These are phyloP conservation scores for Macrobrachium rosenbergii DNA, from an alignment of 1,140 invertebrate species.

Conservation along the genomic window DNA sequence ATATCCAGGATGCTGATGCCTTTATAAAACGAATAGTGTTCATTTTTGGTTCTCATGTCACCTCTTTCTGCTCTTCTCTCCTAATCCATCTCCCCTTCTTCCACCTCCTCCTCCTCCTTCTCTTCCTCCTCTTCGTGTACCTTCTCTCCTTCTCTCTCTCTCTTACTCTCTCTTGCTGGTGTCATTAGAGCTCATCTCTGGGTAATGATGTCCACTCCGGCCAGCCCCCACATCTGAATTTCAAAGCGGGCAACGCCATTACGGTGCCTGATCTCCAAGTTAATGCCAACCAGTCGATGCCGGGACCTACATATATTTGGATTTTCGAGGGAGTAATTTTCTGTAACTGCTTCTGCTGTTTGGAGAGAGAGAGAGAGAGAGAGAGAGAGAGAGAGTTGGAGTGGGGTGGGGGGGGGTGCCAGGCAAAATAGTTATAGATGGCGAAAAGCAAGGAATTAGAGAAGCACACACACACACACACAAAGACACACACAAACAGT, in stretches of 20 bases:
- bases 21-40: too few relatives aligned
- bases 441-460: background rate
- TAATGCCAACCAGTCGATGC: conserved; percentile 59
- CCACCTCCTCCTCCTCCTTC: conserved; percentile 7
- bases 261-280: conserved; percentile 60
- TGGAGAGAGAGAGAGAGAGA: conserved; percentile 25
- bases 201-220: conserved; percentile 60
- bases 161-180: conserved; percentile 36
- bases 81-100: background rate
- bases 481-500: too few relatives aligned
- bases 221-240: conserved; percentile 58
- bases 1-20: too few relatives aligned
- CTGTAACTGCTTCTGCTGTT: conserved; percentile 47
- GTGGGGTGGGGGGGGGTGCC: background rate
- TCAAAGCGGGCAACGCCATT: conserved; percentile 60
- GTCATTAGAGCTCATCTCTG: conserved; percentile 61
- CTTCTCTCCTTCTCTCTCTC: conserved; percentile 27
- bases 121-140: background rate
- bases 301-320: conserved; percentile 59
- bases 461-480: background rate
- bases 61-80: background rate
- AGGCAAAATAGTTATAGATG: background rate
- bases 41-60: background rate
- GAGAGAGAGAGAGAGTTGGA: background rate
- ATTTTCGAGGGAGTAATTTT: conserved; percentile 57